phyloP scores from a whole-genome alignment of 2,797 vertebrate genomes.

The Hylomyscus alleni region DNA sequence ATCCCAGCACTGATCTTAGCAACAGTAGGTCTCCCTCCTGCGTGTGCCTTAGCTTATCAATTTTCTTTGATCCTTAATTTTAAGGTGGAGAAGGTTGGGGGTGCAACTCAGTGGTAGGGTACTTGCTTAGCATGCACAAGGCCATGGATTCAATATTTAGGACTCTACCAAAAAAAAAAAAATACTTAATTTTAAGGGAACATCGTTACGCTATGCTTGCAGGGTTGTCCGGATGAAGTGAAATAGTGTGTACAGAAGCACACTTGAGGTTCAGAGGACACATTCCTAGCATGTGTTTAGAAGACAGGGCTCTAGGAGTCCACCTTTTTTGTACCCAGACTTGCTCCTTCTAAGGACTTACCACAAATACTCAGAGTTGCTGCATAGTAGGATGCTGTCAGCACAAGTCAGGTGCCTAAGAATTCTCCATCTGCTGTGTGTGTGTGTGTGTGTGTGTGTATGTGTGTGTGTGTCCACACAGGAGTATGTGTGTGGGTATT shows the following conservation, averaged over 20 bases:
- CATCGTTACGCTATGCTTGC: neutral
- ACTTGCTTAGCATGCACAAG: neutral
- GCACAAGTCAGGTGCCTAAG: neutral
- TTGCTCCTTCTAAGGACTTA: neutral
- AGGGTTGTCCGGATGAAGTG: neutral
- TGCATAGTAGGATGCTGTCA: neutral
- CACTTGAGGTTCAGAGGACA: neutral
- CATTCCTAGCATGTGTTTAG: neutral
- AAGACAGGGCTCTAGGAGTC: neutral
- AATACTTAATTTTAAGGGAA: neutral
- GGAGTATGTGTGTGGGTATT: neutral
- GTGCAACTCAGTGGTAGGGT: neutral
- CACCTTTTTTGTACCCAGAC: neutral
- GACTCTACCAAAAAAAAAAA: no score
- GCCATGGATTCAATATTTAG: neutral
- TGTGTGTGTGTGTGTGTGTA: neutral
- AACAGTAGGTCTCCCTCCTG: no score
- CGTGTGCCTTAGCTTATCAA: neutral
- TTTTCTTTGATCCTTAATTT: neutral
- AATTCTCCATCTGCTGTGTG: neutral
- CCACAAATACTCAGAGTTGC: neutral
- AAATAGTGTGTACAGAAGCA: neutral
- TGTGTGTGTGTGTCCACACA: neutral
- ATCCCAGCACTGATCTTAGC: neutral
- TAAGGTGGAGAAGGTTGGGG: neutral